Evolutionary conservation across 2,888 invertebrate genomes (phyloP).

Genomic region (Habrosyne pyritoides): DNA sequence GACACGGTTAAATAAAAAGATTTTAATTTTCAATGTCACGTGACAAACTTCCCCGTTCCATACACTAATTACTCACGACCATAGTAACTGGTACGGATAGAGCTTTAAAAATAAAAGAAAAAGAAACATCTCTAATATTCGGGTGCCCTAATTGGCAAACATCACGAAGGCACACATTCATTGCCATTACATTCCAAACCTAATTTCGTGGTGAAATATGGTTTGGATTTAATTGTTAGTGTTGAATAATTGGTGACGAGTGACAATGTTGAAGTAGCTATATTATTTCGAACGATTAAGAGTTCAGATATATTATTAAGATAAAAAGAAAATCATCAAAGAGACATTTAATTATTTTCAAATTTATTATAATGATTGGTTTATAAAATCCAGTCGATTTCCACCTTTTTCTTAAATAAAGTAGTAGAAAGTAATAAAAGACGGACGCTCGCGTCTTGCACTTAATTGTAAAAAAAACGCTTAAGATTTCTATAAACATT

Average conservation of each 20-base stretch:
- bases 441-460: too few species aligned
- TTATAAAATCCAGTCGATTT: too few species aligned
- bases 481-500: too few species aligned
- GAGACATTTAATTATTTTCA: too few species aligned
- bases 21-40: neutral
- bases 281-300: neutral
- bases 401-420: too few species aligned
- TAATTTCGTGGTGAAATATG: neutral
- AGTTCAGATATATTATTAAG: too few species aligned
- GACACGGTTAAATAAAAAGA: neutral
- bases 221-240: neutral
- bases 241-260: neutral
- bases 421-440: too few species aligned
- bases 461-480: too few species aligned
- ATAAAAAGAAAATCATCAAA: too few species aligned
- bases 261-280: neutral
- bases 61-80: neutral
- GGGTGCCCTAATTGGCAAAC: conserved; percentile 1
- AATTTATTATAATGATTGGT: too few species aligned
- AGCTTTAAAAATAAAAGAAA: neutral
- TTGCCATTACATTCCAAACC: neutral
- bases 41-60: neutral
- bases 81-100: neutral
- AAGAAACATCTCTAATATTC: neutral
- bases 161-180: neutral